phyloP scores from a whole-genome alignment of 1,140 invertebrate species.

The Ceratina calcarata region DNA sequence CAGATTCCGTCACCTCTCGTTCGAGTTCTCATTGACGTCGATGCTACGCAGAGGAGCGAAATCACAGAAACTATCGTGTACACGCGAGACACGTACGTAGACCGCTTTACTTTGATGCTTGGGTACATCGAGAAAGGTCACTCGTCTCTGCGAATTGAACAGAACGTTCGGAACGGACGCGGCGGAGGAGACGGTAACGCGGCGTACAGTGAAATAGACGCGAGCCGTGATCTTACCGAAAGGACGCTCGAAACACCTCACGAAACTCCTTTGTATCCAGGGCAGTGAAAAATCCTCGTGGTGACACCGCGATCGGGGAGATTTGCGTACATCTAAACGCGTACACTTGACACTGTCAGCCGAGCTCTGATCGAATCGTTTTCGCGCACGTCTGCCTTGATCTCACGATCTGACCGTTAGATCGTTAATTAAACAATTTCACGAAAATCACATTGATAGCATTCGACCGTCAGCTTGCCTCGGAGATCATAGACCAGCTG shows the following conservation, averaged over 20 bases:
- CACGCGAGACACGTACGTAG: not conserved
- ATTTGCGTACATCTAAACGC: constrained; percentile 51
- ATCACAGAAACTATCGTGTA: constrained; percentile 5
- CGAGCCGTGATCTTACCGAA: constrained; percentile 47
- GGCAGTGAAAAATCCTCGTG: constrained; percentile 63
- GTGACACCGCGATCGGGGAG: constrained; percentile 49
- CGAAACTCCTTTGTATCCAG: constrained; percentile 63
- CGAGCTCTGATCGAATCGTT: constrained; percentile 27
- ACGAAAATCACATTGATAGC: constrained; percentile 64
- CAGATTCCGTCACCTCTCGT: not conserved
- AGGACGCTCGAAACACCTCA: constrained; percentile 52
- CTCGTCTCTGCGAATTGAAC: not conserved
- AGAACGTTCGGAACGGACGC: not conserved
- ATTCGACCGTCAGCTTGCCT: constrained; percentile 61
- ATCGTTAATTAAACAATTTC: constrained; percentile 46
- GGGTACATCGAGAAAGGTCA: constrained; percentile 22
- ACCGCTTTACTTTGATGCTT: not conserved
- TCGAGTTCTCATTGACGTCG: not conserved
- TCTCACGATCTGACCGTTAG: constrained; percentile 44
- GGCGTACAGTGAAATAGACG: not conserved
- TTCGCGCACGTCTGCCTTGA: constrained; percentile 27
- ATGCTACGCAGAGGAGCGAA: not conserved
- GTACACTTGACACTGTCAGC: constrained; percentile 38
- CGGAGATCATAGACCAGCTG: constrained; percentile 67
- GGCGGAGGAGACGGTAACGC: not conserved